Evolutionary conservation across 1,140 invertebrate species (phyloP).

Genomic region (Anthonomus grandis): DNA sequence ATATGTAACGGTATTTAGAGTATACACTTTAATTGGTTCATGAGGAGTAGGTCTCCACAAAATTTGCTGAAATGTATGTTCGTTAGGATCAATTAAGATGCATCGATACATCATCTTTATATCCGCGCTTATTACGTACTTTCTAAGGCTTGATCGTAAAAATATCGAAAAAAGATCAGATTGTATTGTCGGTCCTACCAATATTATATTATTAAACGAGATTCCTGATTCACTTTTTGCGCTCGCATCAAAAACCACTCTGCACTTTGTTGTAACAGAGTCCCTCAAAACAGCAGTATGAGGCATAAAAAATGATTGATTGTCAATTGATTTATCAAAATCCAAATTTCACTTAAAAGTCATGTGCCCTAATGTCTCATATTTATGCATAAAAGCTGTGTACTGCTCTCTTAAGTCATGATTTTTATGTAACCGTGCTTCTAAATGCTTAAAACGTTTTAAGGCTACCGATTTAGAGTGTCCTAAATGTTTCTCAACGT

Average conservation of each 20-base stretch:
- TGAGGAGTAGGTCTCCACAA: slow-evolving; percentile 39
- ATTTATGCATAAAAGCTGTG: slow-evolving; percentile 6
- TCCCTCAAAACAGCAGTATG: slow-evolving; percentile 44
- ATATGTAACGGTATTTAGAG: slow-evolving; percentile 44
- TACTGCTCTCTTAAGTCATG: slow-evolving; percentile 10
- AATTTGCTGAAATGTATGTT: slow-evolving; percentile 45
- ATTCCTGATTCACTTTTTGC: slow-evolving; percentile 38
- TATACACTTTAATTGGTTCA: slow-evolving; percentile 33
- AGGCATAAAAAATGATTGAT: slow-evolving; percentile 39
- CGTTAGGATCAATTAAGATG: slow-evolving; percentile 39
- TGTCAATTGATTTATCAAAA: slow-evolving; percentile 7
- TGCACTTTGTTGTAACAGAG: slow-evolving; percentile 35
- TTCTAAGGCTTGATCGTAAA: slow-evolving; percentile 23
- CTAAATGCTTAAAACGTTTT: slow-evolving; percentile 13
- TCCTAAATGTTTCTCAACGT: slow-evolving; percentile 5
- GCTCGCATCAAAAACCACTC: slow-evolving; percentile 46
- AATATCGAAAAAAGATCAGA: slow-evolving; percentile 36
- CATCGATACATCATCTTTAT: slow-evolving; percentile 52
- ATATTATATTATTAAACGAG: slow-evolving; percentile 46
- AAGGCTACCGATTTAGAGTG: slow-evolving; percentile 7
- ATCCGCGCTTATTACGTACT: slow-evolving; percentile 40
- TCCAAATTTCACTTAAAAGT: slow-evolving; percentile 1
- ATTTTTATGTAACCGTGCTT: slow-evolving; percentile 7
- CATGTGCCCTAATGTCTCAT: slow-evolving; percentile 16
- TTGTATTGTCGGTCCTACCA: slow-evolving; percentile 29